Evolutionary conservation across 2,888 invertebrate genomes (phyloP).

Genomic region (Drosophila paracracens): DNA sequence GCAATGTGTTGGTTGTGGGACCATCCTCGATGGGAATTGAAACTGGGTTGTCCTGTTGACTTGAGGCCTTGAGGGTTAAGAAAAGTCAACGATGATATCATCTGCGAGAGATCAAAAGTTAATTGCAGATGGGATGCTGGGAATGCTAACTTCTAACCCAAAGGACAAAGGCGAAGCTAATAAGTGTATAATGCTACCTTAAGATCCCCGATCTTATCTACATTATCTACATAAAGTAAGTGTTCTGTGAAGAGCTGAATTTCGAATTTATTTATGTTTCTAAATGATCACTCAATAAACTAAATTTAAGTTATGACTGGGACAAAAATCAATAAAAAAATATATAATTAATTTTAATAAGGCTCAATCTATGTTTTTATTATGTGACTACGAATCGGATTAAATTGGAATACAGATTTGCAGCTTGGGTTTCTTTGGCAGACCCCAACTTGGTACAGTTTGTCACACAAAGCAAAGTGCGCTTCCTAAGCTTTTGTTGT

Average conservation of each 20-base stretch:
- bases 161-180: slow-evolving; percentile 23
- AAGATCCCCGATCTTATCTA: slow-evolving; percentile 19
- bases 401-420: slow-evolving; percentile 1
- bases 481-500: slow-evolving; percentile 66
- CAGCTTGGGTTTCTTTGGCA: slow-evolving; percentile 2
- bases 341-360: background rate
- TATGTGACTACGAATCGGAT: background rate
- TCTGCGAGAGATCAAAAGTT: slow-evolving; percentile 64
- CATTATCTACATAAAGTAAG: slow-evolving; percentile 2
- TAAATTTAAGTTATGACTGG: background rate
- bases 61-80: slow-evolving; percentile 33
- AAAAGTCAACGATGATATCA: slow-evolving; percentile 60
- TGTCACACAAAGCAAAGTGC: slow-evolving; percentile 48
- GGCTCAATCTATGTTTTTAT: background rate
- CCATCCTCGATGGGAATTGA: slow-evolving; percentile 24
- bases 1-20: slow-evolving; percentile 50
- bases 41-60: slow-evolving; percentile 42
- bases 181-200: slow-evolving; percentile 16
- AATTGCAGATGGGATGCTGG: slow-evolving; percentile 36
- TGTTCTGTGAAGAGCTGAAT: background rate
- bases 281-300: background rate
- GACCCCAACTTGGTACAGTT: slow-evolving; percentile 62
- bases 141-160: slow-evolving; percentile 1
- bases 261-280: background rate
- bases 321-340: background rate